Base-by-base conservation (phyloP, 2,113 vertebrate genomes). In the Corythaixoides concolor region DNA sequence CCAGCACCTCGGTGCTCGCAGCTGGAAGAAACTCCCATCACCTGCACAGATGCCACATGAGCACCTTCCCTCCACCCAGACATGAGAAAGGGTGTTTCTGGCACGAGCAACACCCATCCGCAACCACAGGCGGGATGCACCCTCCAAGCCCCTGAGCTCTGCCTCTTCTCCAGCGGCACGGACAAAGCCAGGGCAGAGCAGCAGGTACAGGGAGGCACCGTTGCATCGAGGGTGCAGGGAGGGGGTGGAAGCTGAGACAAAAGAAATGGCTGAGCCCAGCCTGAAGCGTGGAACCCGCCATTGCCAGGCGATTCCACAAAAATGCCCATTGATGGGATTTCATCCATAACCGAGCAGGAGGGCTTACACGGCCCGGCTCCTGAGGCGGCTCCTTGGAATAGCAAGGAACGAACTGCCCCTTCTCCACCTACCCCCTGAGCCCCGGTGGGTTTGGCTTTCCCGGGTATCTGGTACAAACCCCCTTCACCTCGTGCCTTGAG, bases 321-420 rank as follows among this genome's bases (percentile, higher is more conserved):
- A 93, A 95, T 73, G 66, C 89, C 90, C 89, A 89, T 72, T 91
- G 90, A 76, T 63, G 74, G 84, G 89, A 95, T 89, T 93, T 97
- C 92, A 96, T 73, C 92, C 95, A 92, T 90, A 93, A 79, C 86
- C 21, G 8, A 93, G 66, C 0, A 0, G 37, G 45, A 66, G 37
- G 7, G 37, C 43, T 89, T 5, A 6, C 30, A 6, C 0, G 1
- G 55, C 35, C 68, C 9, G 1, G 67, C 35, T 87, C 90, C 83
- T 4, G 5, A 35, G n/a, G 37, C 6, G 7, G 83, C 35, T 78
- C 83, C 90, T 89, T 73, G 6, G 1, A 87, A 78, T 1, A 5
- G 30, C 49, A 37, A 41, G n/a, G 66, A 74, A 28, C 2, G 0
- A 66, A 93, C 15, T 75, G 26, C 28, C 32, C 28, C 37, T 80